Evolutionary conservation across 2,113 vertebrate species (phyloP), one percentile per base, ranked within the genome.

Genomic region (Syrrhaptes paradoxus): DNA sequence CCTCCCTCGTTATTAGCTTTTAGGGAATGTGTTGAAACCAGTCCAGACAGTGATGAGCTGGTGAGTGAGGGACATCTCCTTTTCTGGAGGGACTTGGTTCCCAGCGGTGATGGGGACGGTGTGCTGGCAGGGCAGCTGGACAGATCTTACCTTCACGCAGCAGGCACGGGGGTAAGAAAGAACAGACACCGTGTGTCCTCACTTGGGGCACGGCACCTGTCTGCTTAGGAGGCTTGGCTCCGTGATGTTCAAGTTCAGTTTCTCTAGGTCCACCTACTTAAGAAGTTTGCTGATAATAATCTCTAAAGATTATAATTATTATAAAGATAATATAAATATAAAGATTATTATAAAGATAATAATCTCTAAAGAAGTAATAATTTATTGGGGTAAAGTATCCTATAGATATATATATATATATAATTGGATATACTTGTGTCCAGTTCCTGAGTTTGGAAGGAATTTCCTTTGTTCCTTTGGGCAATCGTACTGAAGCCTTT

Each of bases 61-160:
- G 26, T 31, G 43, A 38, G 19, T 43, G 67, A 55, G 63, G 29
- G 14, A 41, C 31, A 14, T 13, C 28, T 19, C 28, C 46, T 63
- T 51, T 2, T 3, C 11, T 32, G 46, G 49, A 58, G 51, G 26
- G 8, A 25, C 21, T 54, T 1, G 1, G 14, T n/a, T 78, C 32
- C 22, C 26, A 28, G 32, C 4, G 1, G 34, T 29, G 58, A 17
- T 0, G 2, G 36, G 43, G n/a, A 24, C 1, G 3, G 32, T 21
- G 41, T 43, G 31, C 17, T 58, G 61, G 12, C 66, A 48, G 26
- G 29, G 20, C 6, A 4, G 26, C 88, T 85, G 70, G 26, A 29
- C 17, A 54, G n/a, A 29, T 8, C 20, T 41, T 65, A 16, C n/a
- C 31, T 81, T 78, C 15, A 54, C 0, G 2, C 45, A 59, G 26